Base-by-base conservation (phyloP, 2,113 vertebrate species). In the Neodon shergylaensis region DNA sequence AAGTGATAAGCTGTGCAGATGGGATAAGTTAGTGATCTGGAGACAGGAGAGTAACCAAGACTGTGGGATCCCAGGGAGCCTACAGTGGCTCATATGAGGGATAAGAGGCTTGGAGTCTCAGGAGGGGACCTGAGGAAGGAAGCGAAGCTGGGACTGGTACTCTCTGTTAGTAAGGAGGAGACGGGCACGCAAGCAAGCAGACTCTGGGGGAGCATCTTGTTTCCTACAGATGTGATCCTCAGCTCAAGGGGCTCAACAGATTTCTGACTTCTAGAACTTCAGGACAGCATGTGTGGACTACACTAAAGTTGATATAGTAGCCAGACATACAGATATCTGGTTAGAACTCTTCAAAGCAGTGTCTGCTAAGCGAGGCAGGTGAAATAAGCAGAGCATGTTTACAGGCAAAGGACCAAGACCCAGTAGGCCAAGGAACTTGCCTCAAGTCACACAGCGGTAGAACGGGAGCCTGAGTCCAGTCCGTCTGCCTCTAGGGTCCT, bases 111-210 rank as follows among this genome's bases (percentile, higher is more conserved):
- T 76, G 31, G 17, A 52, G 7, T 10, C 0, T 42, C 28, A 66
- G 13, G 7, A 58, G 13, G 10, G 39, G 21, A 36, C 0, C 0
- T 8, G 22, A 52, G 65, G 7, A 49, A 21, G 24, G 44, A 49
- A 73, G 6, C 52, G 54, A 26, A 86, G 58, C 13, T 10, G 6
- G 14, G 12, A 88, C 9, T 24, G 52, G 17, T 61, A 24, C 19
- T 31, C 33, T 10, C 36, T 79, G 19, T 47, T 19, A 44, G 9
- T 52, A 26, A 58, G 65, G 31, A 39, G 54, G 65, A 36, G 65
- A 12, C 3, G 2, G 5, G 39, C 5, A 7, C 2, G 11, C 21
- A 12, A 77, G 39, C 26, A 79, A 70, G 11, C 79, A 33, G 33
- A 33, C 14, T 36, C 26, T 44, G n/a, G 61, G 47, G n/a, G 39